A percentile compares a stretch with the other conserved stretches of the same genome.
Evolutionary conservation across 1,140 invertebrate species (phyloP).

Genomic region (Dendrolimus kikuchii): DNA sequence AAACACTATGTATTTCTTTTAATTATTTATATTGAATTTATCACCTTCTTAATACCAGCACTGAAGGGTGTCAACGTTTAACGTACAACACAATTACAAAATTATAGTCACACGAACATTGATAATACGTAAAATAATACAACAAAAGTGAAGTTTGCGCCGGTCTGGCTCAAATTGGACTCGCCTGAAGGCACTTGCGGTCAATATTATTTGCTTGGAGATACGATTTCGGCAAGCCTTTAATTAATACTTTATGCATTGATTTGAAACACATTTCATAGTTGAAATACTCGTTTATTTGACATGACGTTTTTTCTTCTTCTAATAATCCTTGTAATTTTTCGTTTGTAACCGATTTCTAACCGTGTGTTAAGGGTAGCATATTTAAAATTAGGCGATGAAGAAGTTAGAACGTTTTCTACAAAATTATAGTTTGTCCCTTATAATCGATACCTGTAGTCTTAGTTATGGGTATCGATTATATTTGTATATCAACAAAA

Average conservation of each 20-base stretch:
- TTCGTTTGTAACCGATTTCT: no score
- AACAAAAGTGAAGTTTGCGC: conserved; percentile 23
- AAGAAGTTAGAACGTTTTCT: no score
- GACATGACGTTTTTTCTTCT: no score
- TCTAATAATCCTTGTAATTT: no score
- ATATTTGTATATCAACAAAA: no score
- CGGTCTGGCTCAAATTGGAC: conserved; percentile 44
- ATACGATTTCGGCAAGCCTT: conserved; percentile 46
- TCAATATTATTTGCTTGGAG: conserved; percentile 40
- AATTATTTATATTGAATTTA: conserved; percentile 67
- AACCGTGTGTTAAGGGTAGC: no score
- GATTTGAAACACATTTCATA: neutral
- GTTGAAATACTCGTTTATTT: no score
- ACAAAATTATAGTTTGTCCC: no score
- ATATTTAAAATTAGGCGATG: no score
- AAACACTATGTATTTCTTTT: conserved; percentile 27
- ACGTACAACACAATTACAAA: conserved; percentile 64
- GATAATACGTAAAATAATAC: conserved; percentile 33
- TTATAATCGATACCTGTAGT: no score
- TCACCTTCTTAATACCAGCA: conserved; percentile 62
- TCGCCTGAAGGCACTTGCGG: conserved; percentile 65
- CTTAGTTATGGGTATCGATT: no score
- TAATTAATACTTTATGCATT: conserved; percentile 3
- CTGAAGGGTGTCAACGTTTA: conserved; percentile 65
- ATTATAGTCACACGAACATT: conserved; percentile 31